phyloP scores from a whole-genome alignment of 2,888 invertebrate species.

The Trachelus stipa region DNA sequence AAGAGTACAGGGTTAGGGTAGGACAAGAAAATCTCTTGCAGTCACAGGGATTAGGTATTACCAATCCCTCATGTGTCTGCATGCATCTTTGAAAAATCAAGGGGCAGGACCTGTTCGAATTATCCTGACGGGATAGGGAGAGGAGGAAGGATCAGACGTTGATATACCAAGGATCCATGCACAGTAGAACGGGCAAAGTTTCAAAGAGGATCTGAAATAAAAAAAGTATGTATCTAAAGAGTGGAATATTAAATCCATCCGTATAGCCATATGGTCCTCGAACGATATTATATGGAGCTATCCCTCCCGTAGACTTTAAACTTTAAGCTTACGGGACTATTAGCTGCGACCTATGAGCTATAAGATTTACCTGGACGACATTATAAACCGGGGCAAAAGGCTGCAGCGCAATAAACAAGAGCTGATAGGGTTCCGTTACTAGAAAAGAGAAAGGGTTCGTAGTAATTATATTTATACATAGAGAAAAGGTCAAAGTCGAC shows the following conservation, averaged over 20 bases:
- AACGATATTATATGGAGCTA: background rate
- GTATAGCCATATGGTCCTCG: background rate
- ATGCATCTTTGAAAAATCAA: background rate
- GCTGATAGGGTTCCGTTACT: background rate
- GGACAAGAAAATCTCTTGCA: background rate
- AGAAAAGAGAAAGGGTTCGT: constrained; percentile 5
- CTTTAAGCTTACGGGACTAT: background rate
- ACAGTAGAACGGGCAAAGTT: background rate
- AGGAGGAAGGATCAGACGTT: background rate
- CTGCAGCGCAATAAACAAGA: constrained; percentile 1
- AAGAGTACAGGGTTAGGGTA: background rate
- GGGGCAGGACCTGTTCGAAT: background rate
- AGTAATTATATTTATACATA: background rate
- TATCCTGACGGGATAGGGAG: background rate
- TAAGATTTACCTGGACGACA: background rate
- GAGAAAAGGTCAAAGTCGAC: background rate
- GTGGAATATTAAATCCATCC: background rate
- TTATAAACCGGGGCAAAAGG: background rate
- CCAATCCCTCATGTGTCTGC: background rate
- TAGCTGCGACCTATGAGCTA: background rate
- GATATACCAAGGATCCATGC: background rate
- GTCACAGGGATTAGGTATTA: background rate
- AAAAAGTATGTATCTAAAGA: background rate
- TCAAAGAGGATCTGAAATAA: background rate
- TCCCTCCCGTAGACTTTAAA: background rate